These are phyloP conservation scores for Acanthurus tractus DNA, from an alignment of 2,797 vertebrate genomes.

Conservation along the genomic window DNA sequence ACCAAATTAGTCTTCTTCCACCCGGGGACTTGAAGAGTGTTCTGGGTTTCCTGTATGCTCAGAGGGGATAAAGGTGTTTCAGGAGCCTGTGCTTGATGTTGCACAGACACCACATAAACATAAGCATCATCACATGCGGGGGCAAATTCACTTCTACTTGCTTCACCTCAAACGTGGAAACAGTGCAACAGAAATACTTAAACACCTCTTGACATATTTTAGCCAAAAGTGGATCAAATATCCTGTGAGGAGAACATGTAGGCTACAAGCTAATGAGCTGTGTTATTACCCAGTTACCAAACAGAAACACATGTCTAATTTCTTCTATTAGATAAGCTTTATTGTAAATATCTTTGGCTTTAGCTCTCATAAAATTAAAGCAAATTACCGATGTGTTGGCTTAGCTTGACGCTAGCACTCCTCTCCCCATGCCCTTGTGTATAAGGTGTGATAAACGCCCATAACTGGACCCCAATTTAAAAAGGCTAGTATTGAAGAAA, in stretches of 20 bases:
- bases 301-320: conserved; percentile 2
- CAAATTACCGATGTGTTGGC: conserved; percentile 62
- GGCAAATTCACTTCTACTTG: conserved; percentile 20
- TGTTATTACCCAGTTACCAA: background rate
- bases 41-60: conserved; percentile 49
- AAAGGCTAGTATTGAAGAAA: conserved; percentile 11
- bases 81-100: conserved; percentile 63
- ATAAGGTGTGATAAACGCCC: conserved; percentile 69
- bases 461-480: conserved; percentile 62
- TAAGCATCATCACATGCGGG: conserved; percentile 35
- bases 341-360: conserved; percentile 35
- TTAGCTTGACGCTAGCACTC: conserved; percentile 64
- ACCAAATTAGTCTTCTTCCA: conserved; percentile 64
- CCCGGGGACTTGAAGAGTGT: conserved; percentile 47
- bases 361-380: conserved; percentile 1
- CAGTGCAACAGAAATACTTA: background rate
- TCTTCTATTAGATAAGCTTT: conserved; percentile 1
- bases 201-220: conserved; percentile 14
- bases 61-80: conserved; percentile 59
- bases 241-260: background rate
- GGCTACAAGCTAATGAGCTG: background rate
- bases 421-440: conserved; percentile 53
- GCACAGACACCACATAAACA: conserved; percentile 63
- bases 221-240: background rate
- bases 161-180: conserved; percentile 24